Percentiles rank a stretch among this genome's conserved stretches.
Conservation (phyloP, 2,797 vertebrate species). For the Muraenolepis orangiensis region DNA sequence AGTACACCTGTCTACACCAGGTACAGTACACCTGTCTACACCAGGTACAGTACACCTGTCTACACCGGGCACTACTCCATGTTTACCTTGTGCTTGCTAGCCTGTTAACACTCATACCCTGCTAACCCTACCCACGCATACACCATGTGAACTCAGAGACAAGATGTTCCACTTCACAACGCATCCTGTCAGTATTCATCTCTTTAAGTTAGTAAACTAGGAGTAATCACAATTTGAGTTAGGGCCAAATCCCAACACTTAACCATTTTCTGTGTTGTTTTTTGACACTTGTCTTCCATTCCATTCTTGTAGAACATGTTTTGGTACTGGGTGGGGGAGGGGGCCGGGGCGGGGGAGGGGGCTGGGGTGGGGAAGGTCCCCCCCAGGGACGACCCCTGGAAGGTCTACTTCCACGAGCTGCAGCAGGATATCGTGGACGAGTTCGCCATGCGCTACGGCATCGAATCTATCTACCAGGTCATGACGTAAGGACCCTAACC, state of each 20-base stretch:
- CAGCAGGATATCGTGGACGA: conserved; percentile 95
- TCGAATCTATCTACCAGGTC: conserved; percentile 96
- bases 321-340: conserved; percentile 86
- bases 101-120: no score
- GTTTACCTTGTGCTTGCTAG: no score
- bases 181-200: no score
- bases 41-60: no score
- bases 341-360: conserved; percentile 80
- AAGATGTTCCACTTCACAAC: no score
- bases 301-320: conserved; percentile 83
- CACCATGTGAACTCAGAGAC: background rate
- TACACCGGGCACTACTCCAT: no score
- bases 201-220: no score
- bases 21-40: conserved; percentile 52
- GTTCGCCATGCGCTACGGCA: conserved; percentile 95
- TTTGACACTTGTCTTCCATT: background rate
- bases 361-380: conserved; percentile 86
- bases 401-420: conserved; percentile 93
- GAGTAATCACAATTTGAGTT: no score
- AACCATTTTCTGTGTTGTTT: background rate
- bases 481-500: conserved; percentile 86
- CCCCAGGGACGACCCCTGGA: conserved; percentile 93
- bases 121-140: background rate
- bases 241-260: no score
- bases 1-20: conserved; percentile 97